phyloP scores from a whole-genome alignment of 2,888 invertebrate genomes.

The Polydrusus pterygomalis region DNA sequence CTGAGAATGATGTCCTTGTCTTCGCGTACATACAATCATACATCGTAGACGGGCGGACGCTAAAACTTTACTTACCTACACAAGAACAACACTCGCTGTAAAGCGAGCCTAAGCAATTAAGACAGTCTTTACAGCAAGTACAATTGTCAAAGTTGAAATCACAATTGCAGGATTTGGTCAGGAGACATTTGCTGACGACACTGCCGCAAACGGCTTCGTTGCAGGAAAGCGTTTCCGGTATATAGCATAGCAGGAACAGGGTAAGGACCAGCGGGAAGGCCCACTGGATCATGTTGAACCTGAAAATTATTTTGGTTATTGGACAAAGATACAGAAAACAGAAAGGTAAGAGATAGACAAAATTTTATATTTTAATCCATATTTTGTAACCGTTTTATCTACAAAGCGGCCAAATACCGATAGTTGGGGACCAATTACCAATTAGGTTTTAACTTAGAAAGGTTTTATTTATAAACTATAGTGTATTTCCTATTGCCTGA shows the following conservation, averaged over 20 bases:
- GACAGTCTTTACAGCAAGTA: conserved; percentile 95
- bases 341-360: too few relatives aligned
- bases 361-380: too few relatives aligned
- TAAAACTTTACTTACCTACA: conserved; percentile 84
- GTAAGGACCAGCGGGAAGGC: conserved; percentile 6
- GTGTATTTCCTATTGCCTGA: too few relatives aligned
- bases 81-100: conserved; percentile 97
- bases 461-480: too few relatives aligned
- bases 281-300: conserved; percentile 31
- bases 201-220: conserved; percentile 97
- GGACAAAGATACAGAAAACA: too few relatives aligned
- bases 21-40: too few relatives aligned
- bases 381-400: too few relatives aligned
- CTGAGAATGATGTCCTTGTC: too few relatives aligned
- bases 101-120: conserved; percentile 89
- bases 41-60: too few relatives aligned
- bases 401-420: too few relatives aligned
- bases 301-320: conserved; percentile 1
- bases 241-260: conserved; percentile 25
- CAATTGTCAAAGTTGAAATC: conserved; percentile 79
- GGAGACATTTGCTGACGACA: conserved; percentile 96
- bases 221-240: conserved; percentile 72
- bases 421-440: too few relatives aligned
- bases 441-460: too few relatives aligned
- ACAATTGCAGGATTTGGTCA: conserved; percentile 97